Evolutionary conservation across 2,888 invertebrate species (phyloP).

Genomic region (Limnephilus marmoratus): DNA sequence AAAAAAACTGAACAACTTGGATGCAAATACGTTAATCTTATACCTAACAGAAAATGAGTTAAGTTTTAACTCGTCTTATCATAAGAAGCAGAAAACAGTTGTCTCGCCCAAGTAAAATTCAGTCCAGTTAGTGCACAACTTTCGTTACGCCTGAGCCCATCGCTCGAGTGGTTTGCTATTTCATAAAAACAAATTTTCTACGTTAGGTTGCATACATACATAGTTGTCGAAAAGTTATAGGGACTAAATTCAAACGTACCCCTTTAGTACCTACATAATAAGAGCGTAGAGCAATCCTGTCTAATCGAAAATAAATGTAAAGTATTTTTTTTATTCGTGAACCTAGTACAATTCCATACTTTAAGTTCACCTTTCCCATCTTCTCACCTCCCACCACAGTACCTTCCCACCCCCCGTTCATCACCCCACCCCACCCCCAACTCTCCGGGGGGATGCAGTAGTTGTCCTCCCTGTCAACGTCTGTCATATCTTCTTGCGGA

Average conservation of each 20-base stretch:
- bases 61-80: too few relatives aligned
- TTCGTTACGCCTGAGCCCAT: not conserved
- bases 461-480: slow-evolving; percentile 57
- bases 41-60: too few relatives aligned
- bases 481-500: slow-evolving; percentile 60
- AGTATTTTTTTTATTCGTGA: not conserved
- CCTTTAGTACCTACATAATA: not conserved
- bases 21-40: too few relatives aligned
- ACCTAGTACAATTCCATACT: not conserved
- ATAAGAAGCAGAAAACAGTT: too few relatives aligned
- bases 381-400: slow-evolving; percentile 4
- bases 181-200: not conserved
- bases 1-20: too few relatives aligned
- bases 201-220: too few relatives aligned
- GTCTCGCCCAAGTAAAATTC: not conserved
- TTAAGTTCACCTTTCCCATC: not conserved
- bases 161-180: not conserved
- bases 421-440: not conserved
- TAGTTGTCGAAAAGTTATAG: not conserved
- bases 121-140: not conserved
- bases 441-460: slow-evolving; percentile 20
- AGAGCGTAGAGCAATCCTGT: not conserved
- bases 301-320: not conserved
- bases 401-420: slow-evolving; percentile 2
- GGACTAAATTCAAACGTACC: not conserved